Base-by-base conservation (phyloP, 2,797 vertebrate genomes). In the Glyptemys insculpta region DNA sequence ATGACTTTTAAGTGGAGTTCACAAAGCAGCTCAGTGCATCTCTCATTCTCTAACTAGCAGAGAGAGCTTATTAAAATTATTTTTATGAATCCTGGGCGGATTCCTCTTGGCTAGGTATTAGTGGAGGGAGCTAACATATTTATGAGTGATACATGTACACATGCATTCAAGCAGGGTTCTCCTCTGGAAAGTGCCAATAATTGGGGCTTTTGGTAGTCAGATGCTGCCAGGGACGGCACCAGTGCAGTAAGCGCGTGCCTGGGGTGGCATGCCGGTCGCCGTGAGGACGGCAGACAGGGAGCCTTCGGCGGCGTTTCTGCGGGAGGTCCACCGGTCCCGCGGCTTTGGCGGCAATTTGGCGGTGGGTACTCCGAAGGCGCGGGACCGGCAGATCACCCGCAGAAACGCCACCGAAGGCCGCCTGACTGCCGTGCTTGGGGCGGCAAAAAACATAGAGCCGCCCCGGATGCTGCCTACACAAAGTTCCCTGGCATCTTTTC, bases 1-100 rank as follows among this genome's bases (percentile, higher is more conserved):
- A 90, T 90, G 83, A 84, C 88, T 88, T 84, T 83, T 91, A 94
- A 94, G 85, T 78, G 89, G 68, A 11, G 57, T 78, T 87, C 85
- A 78, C 59, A 25, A 79, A 86, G 62, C 29, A 83, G 65, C 9
- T 72, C 56, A 85, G 90, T 79, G 81, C 87, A 0, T 4, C 41
- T 91, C 65, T 93, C 0, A 0, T 88, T 83, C 85, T 93, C 79
- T 85, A 19, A 87, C 72, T 50, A 6, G 1, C 21, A 86, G 83
- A 18, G 49, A 50, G 52, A 0, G 1, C 0, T 12, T 65, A 84
- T 86, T 85, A 82, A 72, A 96, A 82, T 50, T 25, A 21, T 79
- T 95, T 72, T 83, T 56, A 89, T 89, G 87, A 89, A 89, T 91
- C 65, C 68, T 0, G 0, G 47, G 65, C 89, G 21, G 41, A 78